Evolutionary conservation across 2,888 invertebrate genomes (phyloP).

Genomic region (Nipponacmea schrenckii): DNA sequence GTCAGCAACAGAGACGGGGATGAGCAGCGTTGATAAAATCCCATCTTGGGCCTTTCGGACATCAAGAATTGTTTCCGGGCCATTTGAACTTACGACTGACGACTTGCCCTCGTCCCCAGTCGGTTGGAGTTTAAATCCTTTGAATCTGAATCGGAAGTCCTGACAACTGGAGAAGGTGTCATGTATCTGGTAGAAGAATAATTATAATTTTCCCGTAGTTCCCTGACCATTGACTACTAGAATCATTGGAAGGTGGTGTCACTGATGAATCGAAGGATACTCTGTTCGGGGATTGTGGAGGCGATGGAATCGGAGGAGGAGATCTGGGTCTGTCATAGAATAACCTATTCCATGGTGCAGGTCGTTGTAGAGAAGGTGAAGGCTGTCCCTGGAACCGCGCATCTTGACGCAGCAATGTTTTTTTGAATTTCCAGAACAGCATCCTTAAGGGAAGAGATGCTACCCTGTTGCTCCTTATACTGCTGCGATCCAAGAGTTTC

Average conservation of each 20-base stretch:
- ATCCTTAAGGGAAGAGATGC: too few relatives aligned
- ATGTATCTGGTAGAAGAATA: too few relatives aligned
- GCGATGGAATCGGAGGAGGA: not conserved
- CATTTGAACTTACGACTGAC: not conserved
- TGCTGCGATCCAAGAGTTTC: too few relatives aligned
- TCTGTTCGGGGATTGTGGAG: not conserved
- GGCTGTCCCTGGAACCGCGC: not conserved
- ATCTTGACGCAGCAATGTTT: not conserved
- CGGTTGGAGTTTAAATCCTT: not conserved
- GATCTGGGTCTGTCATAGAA: not conserved
- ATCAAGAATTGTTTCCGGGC: not conserved
- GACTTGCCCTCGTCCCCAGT: not conserved
- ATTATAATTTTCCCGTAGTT: too few relatives aligned
- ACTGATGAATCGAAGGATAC: not conserved
- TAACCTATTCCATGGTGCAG: not conserved
- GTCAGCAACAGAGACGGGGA: not conserved
- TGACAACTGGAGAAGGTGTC: not conserved
- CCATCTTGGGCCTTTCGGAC: not conserved
- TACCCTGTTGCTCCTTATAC: too few relatives aligned
- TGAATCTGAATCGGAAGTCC: not conserved
- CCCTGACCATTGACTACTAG: too few relatives aligned
- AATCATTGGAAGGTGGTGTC: too few relatives aligned
- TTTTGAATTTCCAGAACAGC: too few relatives aligned
- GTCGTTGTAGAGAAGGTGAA: not conserved
- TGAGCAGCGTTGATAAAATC: not conserved